Conservation (phyloP, 1,140 invertebrate genomes). For the Pararge aegeria region DNA sequence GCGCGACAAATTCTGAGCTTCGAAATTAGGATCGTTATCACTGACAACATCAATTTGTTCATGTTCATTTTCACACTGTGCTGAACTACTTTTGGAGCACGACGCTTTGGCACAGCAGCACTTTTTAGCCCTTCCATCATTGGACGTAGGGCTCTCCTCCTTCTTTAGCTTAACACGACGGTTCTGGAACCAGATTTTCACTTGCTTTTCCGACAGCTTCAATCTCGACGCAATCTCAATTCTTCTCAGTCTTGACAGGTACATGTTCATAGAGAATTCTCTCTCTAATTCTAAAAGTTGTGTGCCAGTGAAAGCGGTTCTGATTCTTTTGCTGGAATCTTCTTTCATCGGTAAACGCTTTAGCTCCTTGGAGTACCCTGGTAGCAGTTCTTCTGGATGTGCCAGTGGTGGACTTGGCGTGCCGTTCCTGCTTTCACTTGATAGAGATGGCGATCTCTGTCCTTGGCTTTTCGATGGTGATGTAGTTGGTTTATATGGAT, state of each 20-base stretch:
- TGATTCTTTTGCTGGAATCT: constrained; percentile 87
- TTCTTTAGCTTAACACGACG: constrained; percentile 95
- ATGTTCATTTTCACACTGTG: constrained; percentile 61
- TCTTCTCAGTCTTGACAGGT: constrained; percentile 91
- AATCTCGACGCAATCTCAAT: constrained; percentile 96
- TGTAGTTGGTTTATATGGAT: constrained; percentile 69
- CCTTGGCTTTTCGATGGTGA: constrained; percentile 70
- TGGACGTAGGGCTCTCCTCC: constrained; percentile 70
- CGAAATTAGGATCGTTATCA: constrained; percentile 58
- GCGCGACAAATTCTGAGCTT: constrained; percentile 51
- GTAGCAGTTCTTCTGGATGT: constrained; percentile 74
- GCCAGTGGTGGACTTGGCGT: constrained; percentile 81
- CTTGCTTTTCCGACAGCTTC: constrained; percentile 94
- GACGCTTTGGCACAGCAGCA: constrained; percentile 61
- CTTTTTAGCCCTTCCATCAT: constrained; percentile 50
- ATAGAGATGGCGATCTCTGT: constrained; percentile 61
- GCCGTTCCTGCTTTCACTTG: constrained; percentile 77
- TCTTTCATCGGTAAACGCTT: constrained; percentile 71
- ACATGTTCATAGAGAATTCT: constrained; percentile 95
- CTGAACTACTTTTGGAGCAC: constrained; percentile 43
- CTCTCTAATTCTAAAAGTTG: constrained; percentile 95
- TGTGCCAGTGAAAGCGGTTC: constrained; percentile 96
- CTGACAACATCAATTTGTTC: constrained; percentile 72
- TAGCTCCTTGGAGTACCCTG: constrained; percentile 64
- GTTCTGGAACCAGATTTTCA: constrained; percentile 98